Evolutionary conservation across 2,888 invertebrate species (phyloP).

Genomic region (Muschampia plurimacula): DNA sequence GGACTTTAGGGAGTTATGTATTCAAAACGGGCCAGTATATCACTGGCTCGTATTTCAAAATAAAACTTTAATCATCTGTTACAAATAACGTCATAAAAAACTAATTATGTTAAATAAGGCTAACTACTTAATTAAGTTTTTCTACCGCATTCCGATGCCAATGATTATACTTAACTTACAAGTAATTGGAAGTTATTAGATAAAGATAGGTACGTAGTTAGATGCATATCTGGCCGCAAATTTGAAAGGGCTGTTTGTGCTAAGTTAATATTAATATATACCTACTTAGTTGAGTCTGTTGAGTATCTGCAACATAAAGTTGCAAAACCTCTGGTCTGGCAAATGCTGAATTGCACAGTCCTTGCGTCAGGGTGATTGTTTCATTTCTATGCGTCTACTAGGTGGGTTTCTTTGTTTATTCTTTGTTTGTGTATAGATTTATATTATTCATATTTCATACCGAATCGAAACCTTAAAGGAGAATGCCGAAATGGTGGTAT

Average conservation of each 20-base stretch:
- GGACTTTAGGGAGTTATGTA: no score
- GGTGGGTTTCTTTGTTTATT: no score
- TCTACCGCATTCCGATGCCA: constrained; percentile 51
- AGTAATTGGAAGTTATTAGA: constrained; percentile 31
- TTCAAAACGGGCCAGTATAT: no score
- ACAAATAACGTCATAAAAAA: not conserved
- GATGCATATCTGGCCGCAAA: constrained; percentile 28
- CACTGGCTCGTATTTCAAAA: no score
- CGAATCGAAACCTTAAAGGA: no score
- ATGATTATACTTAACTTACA: not conserved
- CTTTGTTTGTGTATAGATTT: no score
- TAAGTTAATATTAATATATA: not conserved
- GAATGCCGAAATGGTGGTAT: no score
- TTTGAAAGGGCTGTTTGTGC: constrained; percentile 42
- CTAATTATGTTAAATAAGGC: not conserved
- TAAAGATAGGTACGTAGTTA: constrained; percentile 28
- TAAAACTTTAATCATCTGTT: no score
- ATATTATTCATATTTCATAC: no score
- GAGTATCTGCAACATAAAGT: constrained; percentile 28
- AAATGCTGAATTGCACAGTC: constrained; percentile 56
- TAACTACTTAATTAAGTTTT: constrained; percentile 34
- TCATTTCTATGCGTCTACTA: no score
- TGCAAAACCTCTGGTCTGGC: constrained; percentile 30
- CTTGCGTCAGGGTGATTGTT: no score
- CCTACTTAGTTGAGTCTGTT: constrained; percentile 24